Conservation (phyloP, 2,888 invertebrate species). For the Rhogogaster chlorosoma region DNA sequence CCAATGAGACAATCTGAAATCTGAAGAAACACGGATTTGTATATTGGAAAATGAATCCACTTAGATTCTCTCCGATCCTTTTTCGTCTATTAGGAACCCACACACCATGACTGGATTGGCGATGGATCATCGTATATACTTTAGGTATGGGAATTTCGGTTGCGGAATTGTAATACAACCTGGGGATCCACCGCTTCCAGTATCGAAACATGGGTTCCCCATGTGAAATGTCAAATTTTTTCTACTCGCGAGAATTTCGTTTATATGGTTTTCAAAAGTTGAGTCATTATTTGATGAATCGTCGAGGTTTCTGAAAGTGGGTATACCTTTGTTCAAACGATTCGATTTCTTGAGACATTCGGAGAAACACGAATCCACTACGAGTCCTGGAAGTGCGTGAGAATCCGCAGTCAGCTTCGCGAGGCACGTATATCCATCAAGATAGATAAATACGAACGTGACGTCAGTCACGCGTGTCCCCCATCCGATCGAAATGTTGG, state of each 20-base stretch:
- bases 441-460: neutral
- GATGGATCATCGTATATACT: neutral
- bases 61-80: neutral
- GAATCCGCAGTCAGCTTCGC: too few species aligned
- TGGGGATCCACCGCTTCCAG: neutral
- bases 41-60: neutral
- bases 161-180: neutral
- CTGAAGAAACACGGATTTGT: neutral
- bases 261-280: neutral
- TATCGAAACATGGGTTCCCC: neutral
- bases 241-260: neutral
- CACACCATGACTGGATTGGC: neutral
- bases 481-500: slow-evolving; percentile 13
- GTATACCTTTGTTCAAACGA: neutral
- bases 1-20: neutral
- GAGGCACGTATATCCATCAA: neutral
- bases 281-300: neutral
- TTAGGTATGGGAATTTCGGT: neutral
- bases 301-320: neutral
- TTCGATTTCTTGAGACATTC: neutral
- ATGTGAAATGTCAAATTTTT: neutral
- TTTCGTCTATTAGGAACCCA: neutral
- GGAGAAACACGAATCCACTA: neutral
- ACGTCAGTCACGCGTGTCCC: slow-evolving; percentile 18
- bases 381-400: neutral